Conservation (phyloP, 1,140 invertebrate genomes). For the Camponotus vicinus region DNA sequence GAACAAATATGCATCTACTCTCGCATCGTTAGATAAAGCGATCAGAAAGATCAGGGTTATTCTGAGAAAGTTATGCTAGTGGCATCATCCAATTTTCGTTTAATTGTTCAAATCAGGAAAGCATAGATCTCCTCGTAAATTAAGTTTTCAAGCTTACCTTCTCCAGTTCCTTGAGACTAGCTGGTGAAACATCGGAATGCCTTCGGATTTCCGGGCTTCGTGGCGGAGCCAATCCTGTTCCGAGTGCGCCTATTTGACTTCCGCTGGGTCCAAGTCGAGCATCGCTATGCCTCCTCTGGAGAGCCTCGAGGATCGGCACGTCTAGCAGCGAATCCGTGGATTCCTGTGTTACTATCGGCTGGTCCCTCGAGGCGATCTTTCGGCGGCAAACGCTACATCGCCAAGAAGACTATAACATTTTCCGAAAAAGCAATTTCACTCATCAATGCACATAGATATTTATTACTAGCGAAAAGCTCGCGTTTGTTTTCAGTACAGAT, state of each 20-base stretch:
- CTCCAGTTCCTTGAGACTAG: constrained; percentile 93
- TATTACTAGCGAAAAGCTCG: not conserved
- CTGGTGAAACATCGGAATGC: constrained; percentile 94
- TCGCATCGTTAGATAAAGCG: not conserved
- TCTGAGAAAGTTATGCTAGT: not conserved
- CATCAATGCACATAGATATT: not conserved
- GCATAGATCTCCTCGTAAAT: not conserved
- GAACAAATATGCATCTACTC: not conserved
- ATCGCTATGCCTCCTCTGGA: constrained; percentile 93
- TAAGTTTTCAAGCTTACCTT: constrained; percentile 87
- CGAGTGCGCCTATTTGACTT: constrained; percentile 83
- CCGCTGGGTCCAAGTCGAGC: constrained; percentile 89
- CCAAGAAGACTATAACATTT: constrained; percentile 89
- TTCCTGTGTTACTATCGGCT: constrained; percentile 89
- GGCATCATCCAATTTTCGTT: not conserved
- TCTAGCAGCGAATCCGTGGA: constrained; percentile 93
- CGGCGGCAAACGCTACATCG: constrained; percentile 93
- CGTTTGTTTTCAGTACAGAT: not conserved
- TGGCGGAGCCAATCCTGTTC: constrained; percentile 90
- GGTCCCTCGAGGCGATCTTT: constrained; percentile 91
- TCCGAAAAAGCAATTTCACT: not conserved
- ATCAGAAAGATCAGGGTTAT: not conserved
- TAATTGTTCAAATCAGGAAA: not conserved
- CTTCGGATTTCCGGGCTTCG: constrained; percentile 92
- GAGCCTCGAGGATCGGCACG: constrained; percentile 91